Conservation (phyloP, 1,140 invertebrate species). For the Apis laboriosa region DNA sequence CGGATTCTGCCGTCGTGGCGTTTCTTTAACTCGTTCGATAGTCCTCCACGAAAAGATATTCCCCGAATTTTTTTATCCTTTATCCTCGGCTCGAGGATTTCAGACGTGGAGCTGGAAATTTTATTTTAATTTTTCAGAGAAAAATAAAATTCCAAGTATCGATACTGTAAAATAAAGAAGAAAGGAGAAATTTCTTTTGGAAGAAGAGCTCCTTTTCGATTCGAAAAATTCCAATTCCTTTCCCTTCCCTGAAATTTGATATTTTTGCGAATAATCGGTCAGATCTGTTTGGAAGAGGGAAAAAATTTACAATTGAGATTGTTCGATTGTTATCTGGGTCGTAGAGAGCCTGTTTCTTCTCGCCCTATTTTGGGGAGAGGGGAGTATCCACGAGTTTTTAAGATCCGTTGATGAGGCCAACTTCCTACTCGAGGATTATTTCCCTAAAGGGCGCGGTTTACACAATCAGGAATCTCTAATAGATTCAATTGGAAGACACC, state of each 20-base stretch:
- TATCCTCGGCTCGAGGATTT: too few species aligned
- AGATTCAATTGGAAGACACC: slow-evolving; percentile 18
- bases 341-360: neutral
- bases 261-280: neutral
- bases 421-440: slow-evolving; percentile 8
- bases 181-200: too few species aligned
- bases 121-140: too few species aligned
- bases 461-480: neutral
- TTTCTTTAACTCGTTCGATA: neutral
- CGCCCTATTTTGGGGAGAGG: neutral
- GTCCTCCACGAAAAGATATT: neutral
- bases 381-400: neutral
- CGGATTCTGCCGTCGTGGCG: slow-evolving; percentile 7
- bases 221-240: neutral
- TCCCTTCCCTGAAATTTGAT: neutral
- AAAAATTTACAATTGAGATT: neutral
- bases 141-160: too few species aligned
- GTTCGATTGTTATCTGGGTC: neutral
- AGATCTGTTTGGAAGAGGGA: too few species aligned
- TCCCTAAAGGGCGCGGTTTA: slow-evolving; percentile 21
- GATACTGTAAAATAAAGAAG: too few species aligned
- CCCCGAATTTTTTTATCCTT: neutral
- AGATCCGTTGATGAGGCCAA: neutral
- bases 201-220: too few species aligned
- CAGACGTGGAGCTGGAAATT: too few species aligned